These are phyloP conservation scores for Thera britannica DNA, from an alignment of 2,888 invertebrate genomes.

Conservation along the genomic window DNA sequence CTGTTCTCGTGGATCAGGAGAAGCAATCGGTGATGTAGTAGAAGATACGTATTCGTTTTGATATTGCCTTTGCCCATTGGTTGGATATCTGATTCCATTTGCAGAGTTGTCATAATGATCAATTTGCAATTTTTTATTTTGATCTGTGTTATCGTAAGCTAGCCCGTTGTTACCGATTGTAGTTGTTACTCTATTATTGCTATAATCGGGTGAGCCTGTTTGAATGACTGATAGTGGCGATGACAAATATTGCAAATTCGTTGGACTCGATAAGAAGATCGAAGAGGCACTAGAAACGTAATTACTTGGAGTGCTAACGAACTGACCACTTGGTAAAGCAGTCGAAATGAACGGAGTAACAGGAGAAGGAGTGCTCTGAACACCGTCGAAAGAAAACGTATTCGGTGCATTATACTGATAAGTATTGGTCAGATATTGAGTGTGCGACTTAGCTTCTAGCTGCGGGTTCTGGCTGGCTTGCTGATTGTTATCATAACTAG, in stretches of 20 bases:
- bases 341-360: conserved; percentile 70
- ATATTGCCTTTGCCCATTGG: conserved; percentile 64
- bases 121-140: conserved; percentile 68
- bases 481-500: conserved; percentile 65
- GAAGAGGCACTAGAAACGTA: conserved; percentile 76
- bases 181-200: conserved; percentile 60
- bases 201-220: conserved; percentile 67
- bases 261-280: conserved; percentile 71
- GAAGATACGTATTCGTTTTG: conserved; percentile 69
- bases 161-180: conserved; percentile 60
- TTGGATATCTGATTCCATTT: conserved; percentile 70
- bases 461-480: conserved; percentile 61
- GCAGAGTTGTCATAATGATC: conserved; percentile 78
- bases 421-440: conserved; percentile 61
- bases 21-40: conserved; percentile 61
- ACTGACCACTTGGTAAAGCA: conserved; percentile 65
- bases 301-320: conserved; percentile 66
- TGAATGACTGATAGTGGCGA: conserved; percentile 71
- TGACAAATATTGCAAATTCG: conserved; percentile 71
- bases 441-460: conserved; percentile 63
- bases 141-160: conserved; percentile 61
- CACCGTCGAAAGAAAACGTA: conserved; percentile 58
- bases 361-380: conserved; percentile 71
- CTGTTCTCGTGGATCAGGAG: conserved; percentile 61
- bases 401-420: conserved; percentile 67